Evolutionary conservation across 2,888 invertebrate species (phyloP), one percentile per base, ranked within the genome.

Genomic region (Latrodectus hesperus): DNA sequence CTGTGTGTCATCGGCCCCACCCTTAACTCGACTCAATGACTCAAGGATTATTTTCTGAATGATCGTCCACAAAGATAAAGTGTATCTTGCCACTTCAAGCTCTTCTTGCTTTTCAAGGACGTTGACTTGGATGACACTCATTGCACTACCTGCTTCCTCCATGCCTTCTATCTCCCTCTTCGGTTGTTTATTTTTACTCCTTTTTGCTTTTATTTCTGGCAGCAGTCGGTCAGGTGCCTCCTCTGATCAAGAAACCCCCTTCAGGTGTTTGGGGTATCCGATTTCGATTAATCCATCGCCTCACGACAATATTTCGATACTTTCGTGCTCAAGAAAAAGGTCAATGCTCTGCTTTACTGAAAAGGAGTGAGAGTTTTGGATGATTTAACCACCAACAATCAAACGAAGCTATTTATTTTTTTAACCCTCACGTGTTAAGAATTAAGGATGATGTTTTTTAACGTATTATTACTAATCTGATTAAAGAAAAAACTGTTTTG

Each of bases 1-100:
- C 86, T 87, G 60, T 72, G 86, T 81, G 86, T 87, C 86, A 87
- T 81, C 86, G 86, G 86, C 86, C 86, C 81, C 86, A 76, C 86
- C 86, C 86, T 73, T n/a, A 60, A 64, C 64, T 49, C 85, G 74
- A 83, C 83, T 78, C 84, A 84, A 84, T 84, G 84, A 87, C 86
- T 87, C 80, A 71, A 70, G 77, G 71, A 86, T 80, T 86, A 74
- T 67, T 75, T 73, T 73, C 55, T 75, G 71, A 60, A 60, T 81
- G 86, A 87, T 87, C 71, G 77, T 65, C 75, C 65, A 60, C 72
- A 73, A 67, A 55, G 26, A 71, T 76, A 71, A 76, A 77, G n/a
- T 71, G 16, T 53, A 51, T 72, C 12, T 22, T 55, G 26, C 60
- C 60, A 16, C 60, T 55, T 53, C 53, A 26, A 12, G 55, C 70